Conservation (phyloP, 2,888 invertebrate genomes). For the Apotomis capreana region DNA sequence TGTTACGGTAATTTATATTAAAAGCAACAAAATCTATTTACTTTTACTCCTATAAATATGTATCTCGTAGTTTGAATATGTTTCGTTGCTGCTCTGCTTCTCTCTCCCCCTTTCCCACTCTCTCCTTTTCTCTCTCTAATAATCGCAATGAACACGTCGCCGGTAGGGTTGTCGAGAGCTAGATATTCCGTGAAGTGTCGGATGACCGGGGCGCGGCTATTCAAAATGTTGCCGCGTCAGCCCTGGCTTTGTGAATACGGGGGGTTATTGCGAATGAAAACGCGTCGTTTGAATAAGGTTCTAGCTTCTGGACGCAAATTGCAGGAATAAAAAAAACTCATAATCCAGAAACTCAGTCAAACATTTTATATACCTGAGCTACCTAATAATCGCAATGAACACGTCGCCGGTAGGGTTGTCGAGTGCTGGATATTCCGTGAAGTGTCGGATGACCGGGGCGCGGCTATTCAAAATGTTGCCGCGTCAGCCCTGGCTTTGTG, state of each 20-base stretch:
- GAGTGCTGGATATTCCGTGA: constrained; percentile 18
- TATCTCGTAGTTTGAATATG: too few relatives aligned
- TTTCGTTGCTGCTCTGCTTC: too few relatives aligned
- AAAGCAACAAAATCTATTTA: too few relatives aligned
- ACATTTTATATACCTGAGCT: background rate
- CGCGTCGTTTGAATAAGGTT: background rate
- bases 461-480: constrained; percentile 40
- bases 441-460: constrained; percentile 31
- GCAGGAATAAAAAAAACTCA: background rate
- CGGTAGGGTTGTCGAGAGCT: constrained; percentile 26
- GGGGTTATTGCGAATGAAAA: background rate
- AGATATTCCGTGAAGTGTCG: constrained; percentile 23
- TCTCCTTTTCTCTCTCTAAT: background rate
- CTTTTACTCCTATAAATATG: too few relatives aligned
- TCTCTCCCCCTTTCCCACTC: too few relatives aligned
- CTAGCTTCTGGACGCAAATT: background rate
- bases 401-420: constrained; percentile 29
- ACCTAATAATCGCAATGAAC: constrained; percentile 1
- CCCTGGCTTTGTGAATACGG: constrained; percentile 25
- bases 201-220: constrained; percentile 37
- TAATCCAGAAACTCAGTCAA: background rate
- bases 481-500: constrained; percentile 37
- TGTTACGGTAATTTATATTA: too few relatives aligned
- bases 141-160: constrained; percentile 17
- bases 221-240: constrained; percentile 42